phyloP scores from a whole-genome alignment of 2,113 vertebrate species.

The Cynocephalus volans region DNA sequence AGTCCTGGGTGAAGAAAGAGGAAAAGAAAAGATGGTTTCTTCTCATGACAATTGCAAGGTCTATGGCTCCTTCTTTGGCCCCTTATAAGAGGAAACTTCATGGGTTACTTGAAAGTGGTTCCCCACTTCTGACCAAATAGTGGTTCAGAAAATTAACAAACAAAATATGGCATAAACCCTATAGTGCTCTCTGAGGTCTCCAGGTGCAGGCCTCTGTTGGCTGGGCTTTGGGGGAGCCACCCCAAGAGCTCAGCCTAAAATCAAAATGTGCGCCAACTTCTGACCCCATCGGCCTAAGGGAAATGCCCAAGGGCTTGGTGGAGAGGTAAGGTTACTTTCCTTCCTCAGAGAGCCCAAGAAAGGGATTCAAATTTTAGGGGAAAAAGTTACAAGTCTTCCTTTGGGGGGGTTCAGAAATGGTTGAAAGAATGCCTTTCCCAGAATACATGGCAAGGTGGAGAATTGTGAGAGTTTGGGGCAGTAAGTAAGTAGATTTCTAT shows the following conservation, averaged over 20 bases:
- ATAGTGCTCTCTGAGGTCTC: neutral
- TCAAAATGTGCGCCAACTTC: neutral
- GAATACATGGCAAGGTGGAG: neutral
- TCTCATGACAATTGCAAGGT: neutral
- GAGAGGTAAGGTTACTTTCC: neutral
- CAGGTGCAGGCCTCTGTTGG: neutral
- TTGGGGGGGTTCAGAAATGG: neutral
- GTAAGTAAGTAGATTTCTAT: slow-evolving; percentile 17
- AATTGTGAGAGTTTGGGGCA: neutral
- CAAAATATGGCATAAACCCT: neutral
- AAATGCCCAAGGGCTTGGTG: neutral
- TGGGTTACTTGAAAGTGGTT: slow-evolving; percentile 1
- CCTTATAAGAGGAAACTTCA: neutral
- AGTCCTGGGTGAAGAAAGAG: neutral
- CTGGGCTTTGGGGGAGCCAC: neutral
- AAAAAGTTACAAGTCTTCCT: neutral
- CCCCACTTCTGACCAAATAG: slow-evolving; percentile 18
- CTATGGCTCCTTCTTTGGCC: neutral
- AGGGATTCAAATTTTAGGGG: neutral
- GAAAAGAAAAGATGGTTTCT: neutral
- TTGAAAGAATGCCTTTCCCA: neutral
- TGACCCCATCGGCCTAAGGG: neutral
- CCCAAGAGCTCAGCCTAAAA: slow-evolving; percentile 25
- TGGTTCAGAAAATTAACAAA: neutral
- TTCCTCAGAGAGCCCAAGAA: slow-evolving; percentile 42